Conservation (phyloP, 2,797 vertebrate species). For the Holocentrus rufus region DNA sequence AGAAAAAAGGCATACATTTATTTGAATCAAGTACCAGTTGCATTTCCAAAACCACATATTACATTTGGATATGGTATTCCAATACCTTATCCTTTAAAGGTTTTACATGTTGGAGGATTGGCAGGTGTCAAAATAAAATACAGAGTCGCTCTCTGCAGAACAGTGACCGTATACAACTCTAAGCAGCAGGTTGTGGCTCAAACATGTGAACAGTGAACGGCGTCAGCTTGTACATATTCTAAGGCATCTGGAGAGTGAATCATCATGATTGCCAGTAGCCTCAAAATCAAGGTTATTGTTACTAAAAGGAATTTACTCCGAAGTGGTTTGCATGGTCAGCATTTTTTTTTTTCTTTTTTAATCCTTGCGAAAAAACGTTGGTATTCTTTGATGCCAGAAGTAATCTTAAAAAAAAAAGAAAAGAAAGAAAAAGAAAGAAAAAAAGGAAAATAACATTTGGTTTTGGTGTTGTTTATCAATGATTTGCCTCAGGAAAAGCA, state of each 20-base stretch:
- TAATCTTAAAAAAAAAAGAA: constrained; percentile 43
- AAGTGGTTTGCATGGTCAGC: neutral
- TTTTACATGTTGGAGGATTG: no score
- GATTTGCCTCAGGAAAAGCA: constrained; percentile 57
- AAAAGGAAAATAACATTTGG: constrained; percentile 24
- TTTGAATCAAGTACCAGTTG: constrained; percentile 19
- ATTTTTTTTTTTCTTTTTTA: no score
- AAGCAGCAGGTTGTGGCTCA: neutral
- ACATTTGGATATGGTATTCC: no score
- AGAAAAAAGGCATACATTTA: neutral
- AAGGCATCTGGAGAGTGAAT: neutral
- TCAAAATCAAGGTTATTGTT: neutral
- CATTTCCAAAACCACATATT: neutral
- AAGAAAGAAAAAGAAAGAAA: no score
- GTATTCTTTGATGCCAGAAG: constrained; percentile 4
- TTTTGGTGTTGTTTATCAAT: constrained; percentile 43
- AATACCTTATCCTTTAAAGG: no score
- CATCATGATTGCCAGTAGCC: neutral
- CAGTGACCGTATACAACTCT: neutral
- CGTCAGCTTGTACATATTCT: neutral
- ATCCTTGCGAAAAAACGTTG: no score
- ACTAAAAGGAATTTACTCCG: neutral
- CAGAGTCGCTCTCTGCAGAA: neutral
- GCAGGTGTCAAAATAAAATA: neutral
- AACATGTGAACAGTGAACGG: neutral